Evolutionary conservation across 2,888 invertebrate species (phyloP), one percentile per base, ranked within the genome.

Genomic region (Magallana nippona): DNA sequence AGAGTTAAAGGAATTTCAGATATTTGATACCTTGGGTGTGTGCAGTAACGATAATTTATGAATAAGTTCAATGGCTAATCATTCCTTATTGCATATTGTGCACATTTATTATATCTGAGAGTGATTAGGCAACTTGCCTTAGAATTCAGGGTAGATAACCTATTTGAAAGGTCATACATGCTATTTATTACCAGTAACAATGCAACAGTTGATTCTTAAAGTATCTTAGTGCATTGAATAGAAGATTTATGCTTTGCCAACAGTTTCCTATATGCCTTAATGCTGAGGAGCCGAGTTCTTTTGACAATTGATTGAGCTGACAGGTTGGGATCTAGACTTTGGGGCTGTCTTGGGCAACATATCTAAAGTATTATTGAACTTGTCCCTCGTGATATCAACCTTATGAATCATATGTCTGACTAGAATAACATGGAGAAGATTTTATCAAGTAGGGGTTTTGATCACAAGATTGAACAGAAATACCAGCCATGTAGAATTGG

Each of bases 371-470:
- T 32, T 71, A 15, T 71, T 71, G 27, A 27, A 71, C 71, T 71
- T 71, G 71, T 71, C 71, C 32, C 71, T 15, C 5, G 32, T 27
- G 27, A 71, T 71, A 71, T 71, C 63, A 71, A 71, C 19, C 71
- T 13, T 71, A 71, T 71, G 71, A 71, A 27, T 71, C 71, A 71
- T 44, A 44, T 71, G 27, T 71, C 63, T 27, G 27, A 32, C 11
- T 22, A 13, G 63, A 71, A 71, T 71, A 71, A 71, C 32, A 71
- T 71, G 71, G 44, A 44, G 44, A 71, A 71, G 71, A 71, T 71
- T 71, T 71, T 71, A 71, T 71, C 71, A 71, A 71, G 71, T 44
- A 22, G 71, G 71, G 22, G 22, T 71, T 63, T 71, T 71, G 71
- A 71, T 71, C 19, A 22, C 27, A 71, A 71, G 71, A 71, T 71